Conservation (phyloP, 2,113 vertebrate genomes). For the Prolemur simus region DNA sequence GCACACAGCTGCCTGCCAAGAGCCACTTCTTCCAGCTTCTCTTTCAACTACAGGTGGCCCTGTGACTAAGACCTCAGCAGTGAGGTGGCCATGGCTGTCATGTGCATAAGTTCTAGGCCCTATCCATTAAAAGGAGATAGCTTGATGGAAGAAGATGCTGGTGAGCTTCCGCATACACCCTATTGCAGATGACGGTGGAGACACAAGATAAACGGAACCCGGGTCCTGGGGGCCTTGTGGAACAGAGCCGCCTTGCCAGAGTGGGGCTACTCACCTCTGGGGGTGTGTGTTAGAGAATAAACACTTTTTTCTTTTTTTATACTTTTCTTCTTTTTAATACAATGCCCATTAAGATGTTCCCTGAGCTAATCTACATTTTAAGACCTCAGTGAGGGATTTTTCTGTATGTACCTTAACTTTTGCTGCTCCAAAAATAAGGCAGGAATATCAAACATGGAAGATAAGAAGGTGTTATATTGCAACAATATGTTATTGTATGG, state of each 20-base stretch:
- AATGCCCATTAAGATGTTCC: not conserved
- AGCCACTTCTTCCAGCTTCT: not conserved
- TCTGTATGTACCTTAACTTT: not conserved
- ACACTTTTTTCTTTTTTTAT: not conserved
- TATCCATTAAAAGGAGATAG: not conserved
- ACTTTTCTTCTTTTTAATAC: not conserved
- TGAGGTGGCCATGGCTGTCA: not conserved
- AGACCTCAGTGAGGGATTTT: not conserved
- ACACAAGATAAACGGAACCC: not conserved
- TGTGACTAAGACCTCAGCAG: not conserved
- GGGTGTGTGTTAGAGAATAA: not conserved
- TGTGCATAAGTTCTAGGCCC: not conserved
- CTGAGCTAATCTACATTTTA: not conserved
- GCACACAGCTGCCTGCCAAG: not conserved
- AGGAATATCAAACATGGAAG: not conserved
- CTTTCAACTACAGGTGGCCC: not conserved
- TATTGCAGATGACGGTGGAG: not conserved
- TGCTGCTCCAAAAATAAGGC: not conserved
- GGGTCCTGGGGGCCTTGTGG: not conserved
- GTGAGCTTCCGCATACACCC: not conserved
- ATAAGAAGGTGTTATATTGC: not conserved
- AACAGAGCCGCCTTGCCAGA: no score
- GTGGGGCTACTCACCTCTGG: not conserved
- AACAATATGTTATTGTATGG: not conserved
- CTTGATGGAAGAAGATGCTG: not conserved